These are phyloP conservation scores for Calephelis virginiensis DNA, from an alignment of 1,140 invertebrate species.

Conservation along the genomic window DNA sequence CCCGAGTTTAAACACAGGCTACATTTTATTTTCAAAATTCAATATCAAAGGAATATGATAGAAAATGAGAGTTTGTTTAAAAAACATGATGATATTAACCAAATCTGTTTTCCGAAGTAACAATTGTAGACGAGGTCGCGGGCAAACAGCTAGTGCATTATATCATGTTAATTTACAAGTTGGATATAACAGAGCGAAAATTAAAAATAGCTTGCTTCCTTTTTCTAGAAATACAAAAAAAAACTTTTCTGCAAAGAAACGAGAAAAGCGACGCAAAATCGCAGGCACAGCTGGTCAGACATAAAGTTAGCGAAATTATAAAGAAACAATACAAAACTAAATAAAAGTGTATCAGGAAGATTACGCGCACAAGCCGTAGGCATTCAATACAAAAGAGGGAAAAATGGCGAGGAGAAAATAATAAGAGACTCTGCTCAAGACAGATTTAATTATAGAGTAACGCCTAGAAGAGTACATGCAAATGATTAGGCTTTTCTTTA, in stretches of 20 bases:
- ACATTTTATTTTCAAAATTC: too few relatives aligned
- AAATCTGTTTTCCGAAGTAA: too few relatives aligned
- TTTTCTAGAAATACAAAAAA: background rate
- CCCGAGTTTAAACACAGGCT: too few relatives aligned
- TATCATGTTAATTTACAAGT: too few relatives aligned
- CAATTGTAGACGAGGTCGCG: too few relatives aligned
- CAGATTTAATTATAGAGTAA: constrained; percentile 17
- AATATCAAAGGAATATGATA: too few relatives aligned
- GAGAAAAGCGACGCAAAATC: background rate
- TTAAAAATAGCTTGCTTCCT: background rate
- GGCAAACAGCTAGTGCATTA: too few relatives aligned
- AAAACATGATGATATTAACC: too few relatives aligned
- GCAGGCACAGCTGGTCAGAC: constrained; percentile 2
- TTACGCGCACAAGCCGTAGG: constrained; percentile 10
- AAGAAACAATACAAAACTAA: constrained; percentile 17
- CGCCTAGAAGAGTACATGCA: background rate
- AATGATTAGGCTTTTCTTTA: constrained; percentile 10
- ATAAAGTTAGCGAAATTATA: constrained; percentile 14
- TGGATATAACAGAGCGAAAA: too few relatives aligned
- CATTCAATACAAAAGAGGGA: constrained; percentile 10
- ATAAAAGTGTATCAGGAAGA: constrained; percentile 16
- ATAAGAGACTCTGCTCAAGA: constrained; percentile 12
- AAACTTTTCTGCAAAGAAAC: background rate
- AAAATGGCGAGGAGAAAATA: constrained; percentile 3
- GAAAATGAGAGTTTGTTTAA: too few relatives aligned